These are phyloP conservation scores for Danio albolineatus DNA, from an alignment of 2,797 vertebrate genomes.

Conservation along the genomic window DNA sequence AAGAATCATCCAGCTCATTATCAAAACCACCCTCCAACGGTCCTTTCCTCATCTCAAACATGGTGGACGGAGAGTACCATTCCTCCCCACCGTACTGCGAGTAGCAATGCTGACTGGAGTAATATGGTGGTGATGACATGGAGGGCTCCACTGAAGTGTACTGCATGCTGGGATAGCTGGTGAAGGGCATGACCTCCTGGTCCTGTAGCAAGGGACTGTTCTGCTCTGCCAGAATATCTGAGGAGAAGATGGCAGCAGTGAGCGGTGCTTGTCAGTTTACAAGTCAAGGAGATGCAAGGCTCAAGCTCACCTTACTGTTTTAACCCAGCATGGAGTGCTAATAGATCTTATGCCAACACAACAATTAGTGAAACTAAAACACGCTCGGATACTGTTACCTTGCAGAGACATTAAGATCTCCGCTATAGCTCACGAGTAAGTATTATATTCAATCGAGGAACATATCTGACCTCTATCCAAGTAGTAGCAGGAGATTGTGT, in stretches of 20 bases:
- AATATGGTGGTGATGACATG: constrained; percentile 86
- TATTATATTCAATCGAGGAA: background rate
- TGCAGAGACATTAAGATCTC: background rate
- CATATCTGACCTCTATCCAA: background rate
- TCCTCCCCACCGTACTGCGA: constrained; percentile 87
- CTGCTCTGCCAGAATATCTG: constrained; percentile 91
- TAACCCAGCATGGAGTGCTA: constrained; percentile 18
- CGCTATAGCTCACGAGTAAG: background rate
- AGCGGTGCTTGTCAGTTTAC: constrained; percentile 46
- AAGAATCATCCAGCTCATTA: constrained; percentile 79
- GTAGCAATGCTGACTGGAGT: constrained; percentile 89
- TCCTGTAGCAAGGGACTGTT: constrained; percentile 87
- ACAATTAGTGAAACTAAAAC: constrained; percentile 54
- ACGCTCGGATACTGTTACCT: constrained; percentile 51
- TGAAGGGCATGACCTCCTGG: constrained; percentile 85
- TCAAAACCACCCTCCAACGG: constrained; percentile 85
- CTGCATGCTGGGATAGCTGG: constrained; percentile 84
- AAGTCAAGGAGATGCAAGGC: constrained; percentile 39
- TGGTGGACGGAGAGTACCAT: constrained; percentile 87
- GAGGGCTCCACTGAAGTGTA: constrained; percentile 86
- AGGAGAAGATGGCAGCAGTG: constrained; percentile 42
- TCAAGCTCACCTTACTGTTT: constrained; percentile 45
- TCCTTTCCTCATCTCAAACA: constrained; percentile 89
- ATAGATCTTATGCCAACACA: constrained; percentile 40
- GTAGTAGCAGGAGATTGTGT: constrained; percentile 36